Percentiles rank a stretch among this genome's conserved stretches.
phyloP scores from a whole-genome alignment of 2,888 invertebrate species.

The Pandemis cinnamomeana region DNA sequence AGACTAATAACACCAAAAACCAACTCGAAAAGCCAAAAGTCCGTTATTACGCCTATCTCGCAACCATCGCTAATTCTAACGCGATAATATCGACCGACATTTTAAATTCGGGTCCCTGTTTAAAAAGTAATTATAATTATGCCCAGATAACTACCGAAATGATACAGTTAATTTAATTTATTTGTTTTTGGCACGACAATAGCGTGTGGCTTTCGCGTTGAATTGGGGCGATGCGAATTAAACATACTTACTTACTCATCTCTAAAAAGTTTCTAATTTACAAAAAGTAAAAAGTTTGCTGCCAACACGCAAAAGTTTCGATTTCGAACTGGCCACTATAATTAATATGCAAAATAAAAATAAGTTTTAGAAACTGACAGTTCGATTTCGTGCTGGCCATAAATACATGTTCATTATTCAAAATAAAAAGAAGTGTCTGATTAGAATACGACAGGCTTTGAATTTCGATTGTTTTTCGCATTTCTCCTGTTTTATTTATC shows the following conservation, averaged over 20 bases:
- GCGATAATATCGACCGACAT: conserved; percentile 32
- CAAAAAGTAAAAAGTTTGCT: no score
- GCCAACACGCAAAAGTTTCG: no score
- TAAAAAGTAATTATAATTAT: conserved; percentile 40
- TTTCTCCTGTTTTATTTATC: no score
- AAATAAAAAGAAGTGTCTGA: no score
- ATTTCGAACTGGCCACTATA: no score
- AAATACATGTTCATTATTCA: no score
- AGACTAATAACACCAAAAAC: conserved; percentile 19
- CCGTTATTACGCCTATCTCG: conserved; percentile 39
- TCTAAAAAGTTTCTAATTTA: neutral
- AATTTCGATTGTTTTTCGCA: no score
- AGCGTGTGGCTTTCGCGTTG: conserved; percentile 19
- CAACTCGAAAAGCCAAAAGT: conserved; percentile 15
- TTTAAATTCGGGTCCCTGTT: conserved; percentile 34
- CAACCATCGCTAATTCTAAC: conserved; percentile 40
- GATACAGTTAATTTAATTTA: conserved; percentile 41
- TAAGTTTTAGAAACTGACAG: no score
- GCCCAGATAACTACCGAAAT: conserved; percentile 22
- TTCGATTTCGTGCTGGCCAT: no score
- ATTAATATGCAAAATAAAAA: no score
- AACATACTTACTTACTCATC: neutral
- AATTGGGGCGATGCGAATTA: conserved; percentile 8
- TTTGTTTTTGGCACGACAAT: conserved; percentile 37
- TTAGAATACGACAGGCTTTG: no score